Conservation (phyloP, 2,797 vertebrate species). For the Trichosurus vulpecula region DNA sequence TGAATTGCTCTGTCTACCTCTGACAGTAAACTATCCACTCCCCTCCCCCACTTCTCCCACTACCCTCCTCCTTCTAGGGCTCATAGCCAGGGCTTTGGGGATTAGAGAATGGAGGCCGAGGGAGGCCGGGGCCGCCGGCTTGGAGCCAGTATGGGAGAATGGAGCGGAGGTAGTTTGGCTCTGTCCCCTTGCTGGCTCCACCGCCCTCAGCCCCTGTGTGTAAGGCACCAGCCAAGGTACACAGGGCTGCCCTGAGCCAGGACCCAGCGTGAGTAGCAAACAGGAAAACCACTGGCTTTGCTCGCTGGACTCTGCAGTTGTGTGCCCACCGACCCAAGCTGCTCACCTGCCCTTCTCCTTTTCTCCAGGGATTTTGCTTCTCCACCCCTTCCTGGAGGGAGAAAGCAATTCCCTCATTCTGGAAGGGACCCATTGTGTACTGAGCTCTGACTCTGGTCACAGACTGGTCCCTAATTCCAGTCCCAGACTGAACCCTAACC, state of each 20-base stretch:
- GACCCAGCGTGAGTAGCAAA: conserved; percentile 18
- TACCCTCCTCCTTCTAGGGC: background rate
- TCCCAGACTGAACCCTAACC: conserved; percentile 23
- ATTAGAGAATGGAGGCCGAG: background rate
- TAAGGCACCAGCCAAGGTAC: conserved; percentile 63
- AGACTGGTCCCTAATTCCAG: background rate
- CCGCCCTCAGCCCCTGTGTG: background rate
- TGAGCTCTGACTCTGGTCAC: background rate
- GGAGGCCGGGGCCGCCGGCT: background rate
- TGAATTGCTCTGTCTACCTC: background rate
- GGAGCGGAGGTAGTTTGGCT: background rate
- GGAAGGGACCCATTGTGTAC: background rate
- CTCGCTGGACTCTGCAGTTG: conserved; percentile 10
- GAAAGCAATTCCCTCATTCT: background rate
- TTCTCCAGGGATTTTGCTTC: background rate
- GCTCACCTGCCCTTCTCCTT: background rate
- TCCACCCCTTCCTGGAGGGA: background rate
- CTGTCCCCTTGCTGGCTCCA: background rate
- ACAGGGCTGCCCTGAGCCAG: conserved; percentile 50
- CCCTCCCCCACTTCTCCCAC: background rate
- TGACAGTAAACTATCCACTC: too few species aligned
- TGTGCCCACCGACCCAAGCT: background rate
- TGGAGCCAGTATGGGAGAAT: background rate
- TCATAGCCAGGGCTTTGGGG: background rate
- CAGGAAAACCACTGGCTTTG: conserved; percentile 18